These are phyloP conservation scores for Numenius arquata DNA, from an alignment of 2,113 vertebrate genomes.

Conservation along the genomic window DNA sequence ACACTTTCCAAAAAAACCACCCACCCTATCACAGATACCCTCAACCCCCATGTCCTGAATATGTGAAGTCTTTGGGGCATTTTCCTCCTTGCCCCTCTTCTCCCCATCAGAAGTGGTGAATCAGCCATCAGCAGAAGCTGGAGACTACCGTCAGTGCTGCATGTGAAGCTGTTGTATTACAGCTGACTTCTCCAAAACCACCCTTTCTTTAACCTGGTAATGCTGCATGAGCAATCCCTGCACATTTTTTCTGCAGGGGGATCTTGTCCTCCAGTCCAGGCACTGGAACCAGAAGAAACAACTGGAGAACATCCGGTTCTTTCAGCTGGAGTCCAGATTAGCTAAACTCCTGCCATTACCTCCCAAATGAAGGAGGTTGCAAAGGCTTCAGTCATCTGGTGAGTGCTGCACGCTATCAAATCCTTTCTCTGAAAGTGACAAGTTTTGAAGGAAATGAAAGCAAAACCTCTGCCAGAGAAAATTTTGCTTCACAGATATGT, in stretches of 20 bases:
- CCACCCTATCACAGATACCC: not conserved
- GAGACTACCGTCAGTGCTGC: not conserved
- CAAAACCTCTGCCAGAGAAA: not conserved
- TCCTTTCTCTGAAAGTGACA: not conserved
- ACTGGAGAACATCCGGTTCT: not conserved
- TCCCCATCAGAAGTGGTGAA: not conserved
- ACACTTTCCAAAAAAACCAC: not conserved
- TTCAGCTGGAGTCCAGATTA: not conserved
- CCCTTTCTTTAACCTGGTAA: not conserved
- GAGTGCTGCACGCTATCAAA: not conserved
- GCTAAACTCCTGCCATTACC: not conserved
- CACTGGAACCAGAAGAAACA: not conserved
- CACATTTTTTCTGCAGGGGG: not conserved
- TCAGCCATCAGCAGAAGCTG: not conserved
- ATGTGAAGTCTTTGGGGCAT: not conserved
- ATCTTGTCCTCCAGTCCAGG: not conserved
- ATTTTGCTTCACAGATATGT: not conserved
- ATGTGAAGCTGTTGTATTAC: not conserved
- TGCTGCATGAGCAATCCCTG: not conserved
- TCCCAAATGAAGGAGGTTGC: not conserved
- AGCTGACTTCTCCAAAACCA: not conserved
- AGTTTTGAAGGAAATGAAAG: not conserved
- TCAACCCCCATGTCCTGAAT: accelerated
- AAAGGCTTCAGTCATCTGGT: not conserved
- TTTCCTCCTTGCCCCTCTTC: not conserved